Conservation (phyloP, 2,797 vertebrate genomes). For the Vipera ursinii region DNA sequence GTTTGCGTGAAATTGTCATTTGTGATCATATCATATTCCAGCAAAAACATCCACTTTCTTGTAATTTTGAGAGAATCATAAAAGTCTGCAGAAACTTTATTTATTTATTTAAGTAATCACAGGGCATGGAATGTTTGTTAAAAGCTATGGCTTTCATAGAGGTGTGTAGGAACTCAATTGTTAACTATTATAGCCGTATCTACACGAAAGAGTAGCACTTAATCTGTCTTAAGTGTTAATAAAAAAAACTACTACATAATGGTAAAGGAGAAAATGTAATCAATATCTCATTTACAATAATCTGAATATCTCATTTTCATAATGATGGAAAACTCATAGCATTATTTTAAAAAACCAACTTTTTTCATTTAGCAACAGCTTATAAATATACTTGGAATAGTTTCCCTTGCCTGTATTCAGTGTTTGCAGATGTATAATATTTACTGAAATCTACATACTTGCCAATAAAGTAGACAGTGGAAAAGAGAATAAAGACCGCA, state of each 20-base stretch:
- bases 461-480: background rate
- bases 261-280: background rate
- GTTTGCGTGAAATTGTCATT: background rate
- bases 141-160: slow-evolving; percentile 51
- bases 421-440: background rate
- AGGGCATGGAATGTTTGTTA: slow-evolving; percentile 53
- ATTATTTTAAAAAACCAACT: background rate
- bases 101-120: slow-evolving; percentile 55
- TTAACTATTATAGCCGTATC: slow-evolving; percentile 48
- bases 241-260: slow-evolving; percentile 22
- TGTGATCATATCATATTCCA: slow-evolving; percentile 28
- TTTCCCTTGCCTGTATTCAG: background rate
- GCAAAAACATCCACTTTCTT: slow-evolving; percentile 38
- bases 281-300: background rate
- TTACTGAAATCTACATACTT: background rate
- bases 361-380: background rate
- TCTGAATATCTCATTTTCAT: background rate
- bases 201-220: slow-evolving; percentile 22
- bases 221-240: slow-evolving; percentile 36
- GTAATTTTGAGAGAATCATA: background rate
- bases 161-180: slow-evolving; percentile 41
- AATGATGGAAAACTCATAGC: background rate
- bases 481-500: background rate
- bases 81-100: slow-evolving; percentile 46
- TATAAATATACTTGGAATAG: background rate